Evolutionary conservation across 2,888 invertebrate genomes (phyloP).

Genomic region (Leptopilina syphax): DNA sequence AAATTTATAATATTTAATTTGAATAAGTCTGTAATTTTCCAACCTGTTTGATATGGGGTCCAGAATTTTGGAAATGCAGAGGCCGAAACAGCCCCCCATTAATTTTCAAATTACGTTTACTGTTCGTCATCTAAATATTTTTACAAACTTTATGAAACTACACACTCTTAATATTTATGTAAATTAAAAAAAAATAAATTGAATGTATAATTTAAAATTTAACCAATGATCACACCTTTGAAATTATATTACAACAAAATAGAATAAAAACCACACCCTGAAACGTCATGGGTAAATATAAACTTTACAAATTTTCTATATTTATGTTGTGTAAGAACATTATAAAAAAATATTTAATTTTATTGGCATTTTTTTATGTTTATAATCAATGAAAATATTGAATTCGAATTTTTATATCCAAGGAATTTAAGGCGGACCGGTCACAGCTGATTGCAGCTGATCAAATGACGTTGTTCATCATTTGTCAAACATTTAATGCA

Average conservation of each 20-base stretch:
- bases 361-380: background rate
- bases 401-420: background rate
- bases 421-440: background rate
- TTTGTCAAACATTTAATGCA: background rate
- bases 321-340: background rate
- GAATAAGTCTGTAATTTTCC: background rate
- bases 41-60: constrained; percentile 26
- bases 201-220: too few species aligned
- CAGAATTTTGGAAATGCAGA: constrained; percentile 35
- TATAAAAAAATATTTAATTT: background rate
- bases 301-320: background rate
- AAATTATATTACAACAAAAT: background rate
- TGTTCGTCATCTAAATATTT: constrained; percentile 40
- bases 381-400: background rate
- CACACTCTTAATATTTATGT: too few species aligned
- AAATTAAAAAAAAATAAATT: too few species aligned
- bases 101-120: constrained; percentile 10
- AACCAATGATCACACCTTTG: background rate
- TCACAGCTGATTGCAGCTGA: constrained; percentile 18
- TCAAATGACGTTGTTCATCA: constrained; percentile 4
- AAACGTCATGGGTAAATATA: constrained; percentile 21
- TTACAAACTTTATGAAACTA: background rate
- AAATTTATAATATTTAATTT: background rate
- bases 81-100: constrained; percentile 39
- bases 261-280: constrained; percentile 35